Evolutionary conservation across 2,113 vertebrate genomes (phyloP), one percentile per base, ranked within the genome.

Genomic region (Clarias batrachus): DNA sequence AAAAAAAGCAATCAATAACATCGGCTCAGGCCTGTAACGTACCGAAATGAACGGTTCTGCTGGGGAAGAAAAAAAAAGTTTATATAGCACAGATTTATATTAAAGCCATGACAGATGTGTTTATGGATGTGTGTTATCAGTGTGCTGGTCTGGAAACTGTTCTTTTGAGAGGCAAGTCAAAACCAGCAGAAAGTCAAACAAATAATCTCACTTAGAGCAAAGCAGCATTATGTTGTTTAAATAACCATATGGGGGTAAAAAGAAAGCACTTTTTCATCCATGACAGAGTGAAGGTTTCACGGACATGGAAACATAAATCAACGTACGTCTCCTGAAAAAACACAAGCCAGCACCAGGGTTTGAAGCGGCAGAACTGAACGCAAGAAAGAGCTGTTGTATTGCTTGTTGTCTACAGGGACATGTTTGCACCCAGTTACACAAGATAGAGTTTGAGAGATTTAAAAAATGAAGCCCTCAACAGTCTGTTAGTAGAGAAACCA

Each of bases 261-360:
- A 74, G 73, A 48, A 81, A 82, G 21, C 52, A 33, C 54, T 37
- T 59, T 25, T 33, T 68, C 85, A 86, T 65, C n/a, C 74, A 65
- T 23, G 52, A 83, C 65, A 25, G 62, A 79, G 33, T 30, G 60
- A 79, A 59, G 27, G 59, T 25, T 73, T 73, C 68, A 84, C 13
- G 41, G 73, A 48, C 66, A 60, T 54, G 71, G 62, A 81, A 60
- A 54, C 37, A 59, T 37, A 87, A 87, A 71, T 70, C 33, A 41
- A 63, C 73, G 23, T 54, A 74, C 23, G 63, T 52, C 66, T 71
- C 77, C 82, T 84, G 76, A 80, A 60, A 63, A 30, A 70, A 65
- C 48, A 27, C 84, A 65, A 25, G 81, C 66, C 74, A 89, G 85
- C 82, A 89, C 85, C 85, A 89, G 59, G 25, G 68, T 87, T 68